Evolutionary conservation across 2,113 vertebrate species (phyloP).

Genomic region (Istiophorus platypterus): DNA sequence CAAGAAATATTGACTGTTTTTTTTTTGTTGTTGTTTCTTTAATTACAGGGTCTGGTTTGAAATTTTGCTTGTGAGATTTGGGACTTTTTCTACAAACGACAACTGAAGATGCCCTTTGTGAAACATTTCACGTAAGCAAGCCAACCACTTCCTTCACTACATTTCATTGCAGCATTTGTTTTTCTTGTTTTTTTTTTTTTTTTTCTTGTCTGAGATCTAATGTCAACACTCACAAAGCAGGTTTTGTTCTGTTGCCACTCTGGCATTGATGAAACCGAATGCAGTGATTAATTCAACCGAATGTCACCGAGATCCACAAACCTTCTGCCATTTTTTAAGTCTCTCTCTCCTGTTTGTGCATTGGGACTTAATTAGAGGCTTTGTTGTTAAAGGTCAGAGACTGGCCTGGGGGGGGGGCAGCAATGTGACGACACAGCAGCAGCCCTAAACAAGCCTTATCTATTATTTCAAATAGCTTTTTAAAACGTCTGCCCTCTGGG

Average conservation of each 20-base stretch:
- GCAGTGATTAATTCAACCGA: neutral
- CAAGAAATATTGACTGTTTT: too few species aligned
- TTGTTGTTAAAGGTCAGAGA: slow-evolving; percentile 51
- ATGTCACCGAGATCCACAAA: neutral
- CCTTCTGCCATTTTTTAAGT: neutral
- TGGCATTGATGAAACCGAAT: neutral
- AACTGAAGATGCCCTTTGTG: too few species aligned
- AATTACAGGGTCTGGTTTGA: too few species aligned
- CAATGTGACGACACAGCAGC: neutral
- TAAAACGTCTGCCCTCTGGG: neutral
- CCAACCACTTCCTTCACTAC: too few species aligned
- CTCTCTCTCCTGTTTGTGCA: neutral
- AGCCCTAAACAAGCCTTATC: slow-evolving; percentile 29
- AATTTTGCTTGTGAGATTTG: too few species aligned
- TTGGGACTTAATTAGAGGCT: slow-evolving; percentile 23
- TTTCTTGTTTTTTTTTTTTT: too few species aligned
- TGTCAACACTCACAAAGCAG: too few species aligned
- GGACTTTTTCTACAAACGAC: too few species aligned
- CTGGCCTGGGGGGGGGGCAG: neutral
- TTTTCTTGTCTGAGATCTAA: too few species aligned
- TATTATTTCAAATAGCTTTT: slow-evolving; percentile 11
- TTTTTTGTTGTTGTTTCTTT: too few species aligned
- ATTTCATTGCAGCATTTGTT: too few species aligned
- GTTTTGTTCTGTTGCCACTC: neutral
- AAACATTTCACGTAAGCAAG: too few species aligned